phyloP scores from a whole-genome alignment of 2,113 vertebrate species.

The Gymnogyps californianus region DNA sequence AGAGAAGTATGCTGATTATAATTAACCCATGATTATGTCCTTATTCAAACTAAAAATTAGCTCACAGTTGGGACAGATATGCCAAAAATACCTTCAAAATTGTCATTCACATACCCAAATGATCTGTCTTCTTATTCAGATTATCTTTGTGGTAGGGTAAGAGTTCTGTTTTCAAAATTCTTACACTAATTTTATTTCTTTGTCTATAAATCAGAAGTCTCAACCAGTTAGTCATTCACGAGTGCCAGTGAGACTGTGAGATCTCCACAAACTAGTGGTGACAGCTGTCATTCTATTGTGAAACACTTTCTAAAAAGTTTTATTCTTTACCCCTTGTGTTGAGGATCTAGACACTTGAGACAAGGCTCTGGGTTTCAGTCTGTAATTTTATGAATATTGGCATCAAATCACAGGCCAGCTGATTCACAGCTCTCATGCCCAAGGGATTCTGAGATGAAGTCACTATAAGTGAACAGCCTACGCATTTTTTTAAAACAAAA shows the following conservation, averaged over 20 bases:
- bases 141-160: not conserved
- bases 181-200: constrained; percentile 39
- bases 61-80: constrained; percentile 7
- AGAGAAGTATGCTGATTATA: constrained; percentile 36
- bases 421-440: not conserved
- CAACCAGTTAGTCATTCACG: constrained; percentile 15
- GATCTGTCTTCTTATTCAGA: not conserved
- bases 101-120: not conserved
- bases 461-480: not conserved
- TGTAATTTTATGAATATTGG: constrained; percentile 55
- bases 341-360: constrained; percentile 52
- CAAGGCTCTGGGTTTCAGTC: constrained; percentile 21
- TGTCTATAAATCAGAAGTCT: constrained; percentile 12
- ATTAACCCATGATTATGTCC: constrained; percentile 45
- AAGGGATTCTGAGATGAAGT: constrained; percentile 45
- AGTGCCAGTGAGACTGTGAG: not conserved
- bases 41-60: constrained; percentile 40
- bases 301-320: constrained; percentile 61
- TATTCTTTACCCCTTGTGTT: constrained; percentile 53
- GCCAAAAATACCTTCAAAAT: constrained; percentile 32
- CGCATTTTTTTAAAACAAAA: not conserved
- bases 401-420: constrained; percentile 33
- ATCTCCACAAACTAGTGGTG: constrained; percentile 3
- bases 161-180: constrained; percentile 14
- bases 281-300: constrained; percentile 57